Conservation (phyloP, 2,113 vertebrate genomes). For the Perca fluviatilis region DNA sequence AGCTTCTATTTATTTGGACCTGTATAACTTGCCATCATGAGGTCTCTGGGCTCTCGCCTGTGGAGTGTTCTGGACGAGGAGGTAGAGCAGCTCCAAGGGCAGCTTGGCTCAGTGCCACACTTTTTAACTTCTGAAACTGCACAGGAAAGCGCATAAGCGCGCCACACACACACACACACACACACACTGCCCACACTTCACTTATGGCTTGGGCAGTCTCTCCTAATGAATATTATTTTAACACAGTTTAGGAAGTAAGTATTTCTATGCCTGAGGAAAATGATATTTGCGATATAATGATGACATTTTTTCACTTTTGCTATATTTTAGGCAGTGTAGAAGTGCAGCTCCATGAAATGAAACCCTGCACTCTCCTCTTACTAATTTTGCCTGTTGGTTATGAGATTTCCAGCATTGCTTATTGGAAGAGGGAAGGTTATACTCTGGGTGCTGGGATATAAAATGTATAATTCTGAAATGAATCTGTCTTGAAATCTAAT, state of each 20-base stretch:
- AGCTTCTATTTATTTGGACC: constrained; percentile 66
- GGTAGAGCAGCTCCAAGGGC: constrained; percentile 53
- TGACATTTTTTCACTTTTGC: constrained; percentile 59
- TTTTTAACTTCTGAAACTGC: constrained; percentile 49
- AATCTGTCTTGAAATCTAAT: constrained; percentile 11
- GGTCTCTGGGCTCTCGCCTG: constrained; percentile 56
- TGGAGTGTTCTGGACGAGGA: constrained; percentile 61
- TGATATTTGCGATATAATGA: constrained; percentile 54
- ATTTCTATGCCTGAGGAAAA: constrained; percentile 54
- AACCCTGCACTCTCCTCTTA: constrained; percentile 10
- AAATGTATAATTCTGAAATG: constrained; percentile 21
- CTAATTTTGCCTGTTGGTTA: constrained; percentile 13
- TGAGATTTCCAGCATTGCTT: constrained; percentile 5
- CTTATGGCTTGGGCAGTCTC: constrained; percentile 39
- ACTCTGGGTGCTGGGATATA: background rate
- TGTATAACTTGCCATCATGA: constrained; percentile 39
- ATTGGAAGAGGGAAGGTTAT: constrained; percentile 25
- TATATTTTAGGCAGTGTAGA: constrained; percentile 35
- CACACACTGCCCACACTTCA: constrained; percentile 40
- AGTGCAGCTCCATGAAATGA: constrained; percentile 24
- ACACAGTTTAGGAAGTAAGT: constrained; percentile 45
- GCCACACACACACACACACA: constrained; percentile 34
- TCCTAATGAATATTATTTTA: constrained; percentile 66
- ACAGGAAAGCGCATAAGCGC: constrained; percentile 17
- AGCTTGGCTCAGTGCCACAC: constrained; percentile 68